A percentile compares a stretch with the other conserved stretches of the same genome.
These are phyloP conservation scores for Trididemnum nubilum DNA, from an alignment of 23 tunicate species.

Conservation along the genomic window DNA sequence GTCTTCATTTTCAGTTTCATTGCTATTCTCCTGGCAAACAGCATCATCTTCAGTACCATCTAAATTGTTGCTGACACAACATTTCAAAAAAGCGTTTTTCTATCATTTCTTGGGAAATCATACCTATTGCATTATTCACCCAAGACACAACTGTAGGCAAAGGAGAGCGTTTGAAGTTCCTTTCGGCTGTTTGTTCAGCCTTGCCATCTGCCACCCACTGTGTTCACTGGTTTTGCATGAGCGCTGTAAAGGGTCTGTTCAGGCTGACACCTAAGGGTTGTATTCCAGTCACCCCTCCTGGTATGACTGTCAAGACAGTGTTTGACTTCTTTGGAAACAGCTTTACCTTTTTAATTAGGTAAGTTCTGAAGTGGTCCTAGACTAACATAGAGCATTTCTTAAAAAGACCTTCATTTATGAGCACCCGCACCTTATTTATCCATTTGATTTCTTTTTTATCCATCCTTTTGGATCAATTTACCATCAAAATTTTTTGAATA, in stretches of 20 bases:
- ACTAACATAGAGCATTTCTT: conserved; percentile 7
- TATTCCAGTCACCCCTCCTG: conserved; percentile 13
- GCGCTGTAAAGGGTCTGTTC: conserved; percentile 16
- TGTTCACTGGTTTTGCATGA: conserved; percentile 20
- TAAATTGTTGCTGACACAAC: conserved; percentile 8
- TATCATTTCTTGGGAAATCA: conserved; percentile 21
- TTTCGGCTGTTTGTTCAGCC: conserved; percentile 4
- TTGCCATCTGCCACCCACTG: conserved; percentile 26
- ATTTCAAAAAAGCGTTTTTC: conserved; percentile 7
- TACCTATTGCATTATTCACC: conserved; percentile 24
- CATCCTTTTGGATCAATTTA: conserved; percentile 51
- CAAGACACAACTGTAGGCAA: conserved; percentile 30
- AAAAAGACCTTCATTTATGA: conserved; percentile 26
- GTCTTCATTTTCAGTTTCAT: conserved; percentile 15
- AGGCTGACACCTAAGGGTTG: conserved; percentile 9
- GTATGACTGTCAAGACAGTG: neutral
- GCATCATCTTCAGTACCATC: conserved; percentile 29
- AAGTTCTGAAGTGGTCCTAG: conserved; percentile 30
- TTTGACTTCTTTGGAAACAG: neutral
- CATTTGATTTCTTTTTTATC: conserved; percentile 26
- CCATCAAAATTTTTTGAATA: too few relatives aligned
- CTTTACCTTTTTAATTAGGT: conserved; percentile 13
- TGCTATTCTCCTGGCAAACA: conserved; percentile 20
- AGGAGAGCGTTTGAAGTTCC: conserved; percentile 9
- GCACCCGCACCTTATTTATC: conserved; percentile 30